phyloP scores from a whole-genome alignment of 2,797 vertebrate genomes.

The Callimico goeldii region DNA sequence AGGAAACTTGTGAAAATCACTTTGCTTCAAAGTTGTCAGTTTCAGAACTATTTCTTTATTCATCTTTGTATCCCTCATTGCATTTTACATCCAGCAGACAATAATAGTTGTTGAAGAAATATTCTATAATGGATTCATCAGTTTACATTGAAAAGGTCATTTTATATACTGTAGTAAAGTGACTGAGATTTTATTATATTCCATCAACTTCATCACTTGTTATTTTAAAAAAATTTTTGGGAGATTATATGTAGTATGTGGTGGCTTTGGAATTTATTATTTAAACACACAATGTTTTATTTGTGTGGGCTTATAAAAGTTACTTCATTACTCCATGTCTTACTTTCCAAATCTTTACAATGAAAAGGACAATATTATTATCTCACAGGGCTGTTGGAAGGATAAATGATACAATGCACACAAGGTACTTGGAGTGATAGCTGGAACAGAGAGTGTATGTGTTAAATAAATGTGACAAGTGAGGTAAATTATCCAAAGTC shows the following conservation, averaged over 20 bases:
- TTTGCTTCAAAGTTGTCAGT: slow-evolving; percentile 43
- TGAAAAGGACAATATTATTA: not conserved
- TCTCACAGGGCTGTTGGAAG: not conserved
- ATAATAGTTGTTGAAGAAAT: not conserved
- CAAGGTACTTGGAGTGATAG: not conserved
- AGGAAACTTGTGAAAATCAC: slow-evolving; percentile 29
- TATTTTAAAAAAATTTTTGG: slow-evolving; percentile 27
- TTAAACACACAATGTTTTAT: not conserved
- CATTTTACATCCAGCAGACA: not conserved
- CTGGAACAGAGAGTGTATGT: not conserved
- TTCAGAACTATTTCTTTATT: slow-evolving; percentile 32
- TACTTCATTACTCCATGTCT: not conserved
- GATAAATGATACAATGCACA: not conserved
- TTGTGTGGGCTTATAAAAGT: not conserved
- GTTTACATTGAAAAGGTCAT: slow-evolving; percentile 17
- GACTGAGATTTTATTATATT: slow-evolving; percentile 28
- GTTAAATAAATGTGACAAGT: slow-evolving; percentile 9
- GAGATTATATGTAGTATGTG: not conserved
- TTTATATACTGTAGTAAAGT: not conserved
- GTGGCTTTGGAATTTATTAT: not conserved
- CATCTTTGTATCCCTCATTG: not conserved
- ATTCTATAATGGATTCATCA: slow-evolving; percentile 5
- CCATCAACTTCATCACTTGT: not conserved
- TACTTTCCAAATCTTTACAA: slow-evolving; percentile 35
- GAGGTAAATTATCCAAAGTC: slow-evolving; percentile 40